Conservation (phyloP, 1,140 invertebrate species). For the Andricus grossulariae region DNA sequence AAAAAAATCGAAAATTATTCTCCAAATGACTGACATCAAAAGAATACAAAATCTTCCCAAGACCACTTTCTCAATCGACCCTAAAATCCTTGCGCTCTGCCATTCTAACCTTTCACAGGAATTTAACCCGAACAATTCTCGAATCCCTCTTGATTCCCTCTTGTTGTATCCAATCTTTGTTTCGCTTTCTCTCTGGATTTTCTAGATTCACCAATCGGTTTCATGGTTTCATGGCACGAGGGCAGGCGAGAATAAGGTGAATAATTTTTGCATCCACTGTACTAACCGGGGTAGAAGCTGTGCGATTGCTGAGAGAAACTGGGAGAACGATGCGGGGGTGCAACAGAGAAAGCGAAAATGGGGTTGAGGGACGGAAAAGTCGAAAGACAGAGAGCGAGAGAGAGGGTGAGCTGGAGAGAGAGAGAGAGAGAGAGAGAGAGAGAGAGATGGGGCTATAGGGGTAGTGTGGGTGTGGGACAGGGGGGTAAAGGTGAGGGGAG, state of each 20-base stretch:
- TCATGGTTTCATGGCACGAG: constrained; percentile 39
- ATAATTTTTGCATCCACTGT: constrained; percentile 65
- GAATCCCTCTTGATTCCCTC: not conserved
- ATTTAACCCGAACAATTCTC: not conserved
- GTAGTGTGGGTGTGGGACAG: constrained; percentile 13
- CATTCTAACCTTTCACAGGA: not conserved
- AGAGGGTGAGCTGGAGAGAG: constrained; percentile 14
- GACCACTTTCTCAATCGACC: too few relatives aligned
- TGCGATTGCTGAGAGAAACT: constrained; percentile 18
- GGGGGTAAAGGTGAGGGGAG: constrained; percentile 10
- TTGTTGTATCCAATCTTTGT: constrained; percentile 37
- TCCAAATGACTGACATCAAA: too few relatives aligned
- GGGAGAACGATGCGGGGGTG: constrained; percentile 31
- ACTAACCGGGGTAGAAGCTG: constrained; percentile 33
- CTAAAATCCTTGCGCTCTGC: not conserved
- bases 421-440: constrained; percentile 35
- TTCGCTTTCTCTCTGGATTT: constrained; percentile 38
- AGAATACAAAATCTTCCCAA: too few relatives aligned
- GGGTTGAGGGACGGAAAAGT: constrained; percentile 33
- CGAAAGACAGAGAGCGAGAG: constrained; percentile 28
- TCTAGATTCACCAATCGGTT: not conserved
- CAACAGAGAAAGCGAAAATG: constrained; percentile 38
- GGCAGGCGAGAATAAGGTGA: constrained; percentile 50
- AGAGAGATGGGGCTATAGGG: not conserved
- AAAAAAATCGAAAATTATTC: too few relatives aligned